These are phyloP conservation scores for Ostrea edulis DNA, from an alignment of 1,140 invertebrate species.

Conservation along the genomic window DNA sequence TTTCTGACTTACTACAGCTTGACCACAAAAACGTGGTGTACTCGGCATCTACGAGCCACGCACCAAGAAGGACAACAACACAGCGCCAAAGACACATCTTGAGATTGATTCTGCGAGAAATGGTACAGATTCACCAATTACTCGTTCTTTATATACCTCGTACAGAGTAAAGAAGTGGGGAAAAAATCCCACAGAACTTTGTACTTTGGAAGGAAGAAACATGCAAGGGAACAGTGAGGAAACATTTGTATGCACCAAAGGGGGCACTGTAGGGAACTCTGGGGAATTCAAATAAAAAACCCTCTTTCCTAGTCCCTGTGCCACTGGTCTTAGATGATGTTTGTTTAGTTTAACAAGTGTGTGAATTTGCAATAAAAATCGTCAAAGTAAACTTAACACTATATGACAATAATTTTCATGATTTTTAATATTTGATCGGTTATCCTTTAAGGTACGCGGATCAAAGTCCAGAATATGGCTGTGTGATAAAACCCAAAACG, in stretches of 20 bases:
- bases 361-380: neutral
- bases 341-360: neutral
- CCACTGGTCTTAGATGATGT: neutral
- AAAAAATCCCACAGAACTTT: neutral
- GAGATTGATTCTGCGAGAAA: neutral
- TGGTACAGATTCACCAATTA: neutral
- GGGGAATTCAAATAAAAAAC: neutral
- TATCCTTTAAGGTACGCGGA: neutral
- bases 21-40: neutral
- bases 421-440: neutral
- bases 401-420: neutral
- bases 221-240: neutral
- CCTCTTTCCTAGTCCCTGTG: neutral
- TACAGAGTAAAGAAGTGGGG: neutral
- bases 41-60: neutral
- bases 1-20: neutral
- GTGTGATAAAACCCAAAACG: neutral
- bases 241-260: neutral
- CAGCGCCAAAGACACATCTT: neutral
- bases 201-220: neutral
- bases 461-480: neutral
- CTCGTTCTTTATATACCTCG: conserved; percentile 8
- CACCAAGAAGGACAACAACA: neutral
- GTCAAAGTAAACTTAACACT: neutral
- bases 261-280: neutral